Percentiles rank a stretch among this genome's conserved stretches.
phyloP scores from a whole-genome alignment of 2,888 invertebrate genomes.

The Phanerotoma sp. region DNA sequence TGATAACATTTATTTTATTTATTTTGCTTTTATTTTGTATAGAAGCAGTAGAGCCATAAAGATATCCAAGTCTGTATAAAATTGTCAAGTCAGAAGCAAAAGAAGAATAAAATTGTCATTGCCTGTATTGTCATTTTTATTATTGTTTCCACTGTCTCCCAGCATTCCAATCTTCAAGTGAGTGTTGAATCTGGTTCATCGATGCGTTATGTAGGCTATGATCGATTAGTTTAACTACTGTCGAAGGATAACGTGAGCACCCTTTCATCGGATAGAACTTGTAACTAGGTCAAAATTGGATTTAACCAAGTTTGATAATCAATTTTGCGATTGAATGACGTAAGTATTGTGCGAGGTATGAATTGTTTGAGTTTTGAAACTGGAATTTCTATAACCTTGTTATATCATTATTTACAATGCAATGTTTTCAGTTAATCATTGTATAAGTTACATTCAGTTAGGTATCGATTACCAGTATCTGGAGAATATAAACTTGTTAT shows the following conservation, averaged over 20 bases:
- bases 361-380: neutral
- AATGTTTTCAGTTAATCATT: too few relatives aligned
- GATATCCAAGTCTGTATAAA: too few relatives aligned
- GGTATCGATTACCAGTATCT: too few relatives aligned
- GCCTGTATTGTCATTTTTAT: neutral
- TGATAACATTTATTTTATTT: too few relatives aligned
- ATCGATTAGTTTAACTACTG: neutral
- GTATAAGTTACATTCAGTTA: too few relatives aligned
- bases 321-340: neutral
- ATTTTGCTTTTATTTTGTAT: too few relatives aligned
- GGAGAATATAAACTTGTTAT: too few relatives aligned
- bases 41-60: too few relatives aligned
- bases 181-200: neutral
- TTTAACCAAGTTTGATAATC: constrained; percentile 7
- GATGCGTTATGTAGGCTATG: neutral
- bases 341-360: neutral
- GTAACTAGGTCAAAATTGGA: constrained; percentile 11
- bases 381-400: neutral
- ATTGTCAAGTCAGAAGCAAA: too few relatives aligned
- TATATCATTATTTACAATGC: neutral
- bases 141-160: neutral
- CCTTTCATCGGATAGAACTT: neutral
- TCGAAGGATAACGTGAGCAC: neutral
- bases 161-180: neutral
- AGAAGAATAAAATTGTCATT: neutral